These are phyloP conservation scores for Pentalonia nigronervosa DNA, from an alignment of 1,140 invertebrate species.

Conservation along the genomic window DNA sequence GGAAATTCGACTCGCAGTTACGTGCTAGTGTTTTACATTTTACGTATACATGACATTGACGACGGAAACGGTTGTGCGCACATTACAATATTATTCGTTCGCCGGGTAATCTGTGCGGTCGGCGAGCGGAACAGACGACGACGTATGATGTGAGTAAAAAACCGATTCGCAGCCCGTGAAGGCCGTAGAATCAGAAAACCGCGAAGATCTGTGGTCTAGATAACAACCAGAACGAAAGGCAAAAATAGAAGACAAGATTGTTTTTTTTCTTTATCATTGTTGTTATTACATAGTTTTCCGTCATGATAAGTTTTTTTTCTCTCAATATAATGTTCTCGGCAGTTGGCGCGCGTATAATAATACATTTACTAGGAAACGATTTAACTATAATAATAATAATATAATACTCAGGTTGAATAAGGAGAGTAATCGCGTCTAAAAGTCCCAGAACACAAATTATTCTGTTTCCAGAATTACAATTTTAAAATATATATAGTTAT, in stretches of 20 bases:
- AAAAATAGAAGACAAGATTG: background rate
- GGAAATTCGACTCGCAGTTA: slow-evolving; percentile 9
- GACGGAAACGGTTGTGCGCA: slow-evolving; percentile 1
- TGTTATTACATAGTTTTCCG: slow-evolving; percentile 7
- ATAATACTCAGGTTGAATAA: background rate
- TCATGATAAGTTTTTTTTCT: background rate
- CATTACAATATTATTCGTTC: background rate
- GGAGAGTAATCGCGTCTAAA: background rate
- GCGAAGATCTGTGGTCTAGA: slow-evolving; percentile 54
- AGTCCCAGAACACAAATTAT: background rate
- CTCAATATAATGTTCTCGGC: background rate
- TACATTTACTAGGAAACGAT: background rate
- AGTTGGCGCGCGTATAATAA: background rate
- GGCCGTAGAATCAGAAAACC: slow-evolving; percentile 39
- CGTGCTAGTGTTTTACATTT: background rate
- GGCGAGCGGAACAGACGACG: slow-evolving; percentile 20
- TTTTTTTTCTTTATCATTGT: background rate
- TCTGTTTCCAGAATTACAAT: background rate
- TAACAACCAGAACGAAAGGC: slow-evolving; percentile 45
- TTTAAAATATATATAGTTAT: no score
- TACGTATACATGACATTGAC: background rate
- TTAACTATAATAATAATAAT: background rate
- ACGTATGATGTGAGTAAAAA: background rate
- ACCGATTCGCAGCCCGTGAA: slow-evolving; percentile 26
- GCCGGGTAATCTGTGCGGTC: background rate